phyloP scores from a whole-genome alignment of 64 coral and sea anemone genomes.

The Astreopora myriophthalma region DNA sequence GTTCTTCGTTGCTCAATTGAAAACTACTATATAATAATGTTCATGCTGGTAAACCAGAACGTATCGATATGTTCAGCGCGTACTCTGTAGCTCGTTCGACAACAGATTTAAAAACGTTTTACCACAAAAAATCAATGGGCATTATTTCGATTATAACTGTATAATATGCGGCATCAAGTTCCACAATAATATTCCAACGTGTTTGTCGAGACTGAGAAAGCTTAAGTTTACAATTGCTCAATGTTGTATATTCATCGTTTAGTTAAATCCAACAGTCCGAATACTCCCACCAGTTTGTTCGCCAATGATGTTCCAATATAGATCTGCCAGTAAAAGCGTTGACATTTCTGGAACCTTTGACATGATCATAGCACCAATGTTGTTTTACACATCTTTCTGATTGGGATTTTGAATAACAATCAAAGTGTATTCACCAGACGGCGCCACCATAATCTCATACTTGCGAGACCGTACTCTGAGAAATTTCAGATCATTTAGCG shows the following conservation, averaged over 20 bases:
- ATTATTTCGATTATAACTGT: no score
- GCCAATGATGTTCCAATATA: neutral
- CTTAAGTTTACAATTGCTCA: neutral
- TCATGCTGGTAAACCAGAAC: no score
- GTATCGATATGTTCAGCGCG: no score
- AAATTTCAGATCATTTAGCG: conserved; percentile 84
- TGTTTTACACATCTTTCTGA: conserved; percentile 10
- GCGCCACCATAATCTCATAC: conserved; percentile 84
- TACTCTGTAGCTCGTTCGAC: no score
- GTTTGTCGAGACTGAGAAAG: neutral
- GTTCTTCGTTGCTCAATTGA: no score
- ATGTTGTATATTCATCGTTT: no score
- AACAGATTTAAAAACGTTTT: no score
- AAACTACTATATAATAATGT: no score
- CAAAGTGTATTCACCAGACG: conserved; percentile 66
- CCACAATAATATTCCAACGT: neutral
- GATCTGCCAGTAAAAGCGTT: neutral
- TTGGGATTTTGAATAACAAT: conserved; percentile 79
- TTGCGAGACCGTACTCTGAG: conserved; percentile 81
- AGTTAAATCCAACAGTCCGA: neutral
- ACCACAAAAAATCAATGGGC: no score
- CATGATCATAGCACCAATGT: neutral
- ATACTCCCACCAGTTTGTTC: no score
- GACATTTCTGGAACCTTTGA: neutral
- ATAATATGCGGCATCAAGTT: no score